Percentiles rank a stretch among this genome's conserved stretches.
Conservation (phyloP, 2,888 invertebrate species). For the Drosophila ustulata region DNA sequence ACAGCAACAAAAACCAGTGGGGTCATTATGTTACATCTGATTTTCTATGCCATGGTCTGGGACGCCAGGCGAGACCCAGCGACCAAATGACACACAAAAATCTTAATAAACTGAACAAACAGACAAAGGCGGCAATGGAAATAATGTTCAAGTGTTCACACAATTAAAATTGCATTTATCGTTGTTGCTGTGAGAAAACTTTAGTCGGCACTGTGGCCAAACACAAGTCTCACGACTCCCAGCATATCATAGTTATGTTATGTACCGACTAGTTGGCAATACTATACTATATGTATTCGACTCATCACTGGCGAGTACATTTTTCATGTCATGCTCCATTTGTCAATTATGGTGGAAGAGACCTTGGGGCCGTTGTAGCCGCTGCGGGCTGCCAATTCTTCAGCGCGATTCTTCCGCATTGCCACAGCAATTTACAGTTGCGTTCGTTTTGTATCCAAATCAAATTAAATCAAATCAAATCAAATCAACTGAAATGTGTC, state of each 20-base stretch:
- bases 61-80: slow-evolving; percentile 55
- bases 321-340: slow-evolving; percentile 27
- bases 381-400: slow-evolving; percentile 33
- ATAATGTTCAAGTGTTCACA: slow-evolving; percentile 42
- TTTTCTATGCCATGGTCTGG: slow-evolving; percentile 84
- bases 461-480: slow-evolving; percentile 5
- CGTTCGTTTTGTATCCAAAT: slow-evolving; percentile 17
- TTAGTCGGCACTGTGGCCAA: slow-evolving; percentile 4
- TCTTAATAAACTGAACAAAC: slow-evolving; percentile 28
- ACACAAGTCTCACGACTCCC: slow-evolving; percentile 19
- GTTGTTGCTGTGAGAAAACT: slow-evolving; percentile 49
- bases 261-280: not conserved
- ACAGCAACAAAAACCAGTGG: slow-evolving; percentile 27
- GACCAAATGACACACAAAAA: slow-evolving; percentile 47
- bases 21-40: slow-evolving; percentile 60
- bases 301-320: slow-evolving; percentile 18
- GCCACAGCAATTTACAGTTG: slow-evolving; percentile 18
- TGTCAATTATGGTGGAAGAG: slow-evolving; percentile 25
- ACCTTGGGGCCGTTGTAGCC: not conserved
- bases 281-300: slow-evolving; percentile 9
- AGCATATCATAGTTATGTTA: not conserved
- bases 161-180: slow-evolving; percentile 68
- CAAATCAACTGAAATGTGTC: not conserved
- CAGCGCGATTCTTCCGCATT: slow-evolving; percentile 50
- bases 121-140: slow-evolving; percentile 15